Evolutionary conservation across 2,888 invertebrate genomes (phyloP).

Genomic region (Bibio marci): DNA sequence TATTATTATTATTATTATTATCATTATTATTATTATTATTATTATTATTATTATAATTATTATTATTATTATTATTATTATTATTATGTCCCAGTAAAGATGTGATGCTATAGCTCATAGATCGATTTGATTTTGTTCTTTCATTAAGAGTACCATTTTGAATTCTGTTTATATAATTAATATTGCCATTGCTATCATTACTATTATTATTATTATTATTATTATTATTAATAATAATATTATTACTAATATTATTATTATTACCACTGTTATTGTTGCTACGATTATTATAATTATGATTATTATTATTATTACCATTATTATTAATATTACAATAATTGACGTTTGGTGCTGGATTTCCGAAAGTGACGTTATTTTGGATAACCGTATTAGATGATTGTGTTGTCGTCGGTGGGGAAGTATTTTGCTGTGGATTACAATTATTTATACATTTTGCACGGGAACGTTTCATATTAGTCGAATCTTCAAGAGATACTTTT

Average conservation of each 20-base stretch:
- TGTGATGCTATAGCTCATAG: constrained; percentile 64
- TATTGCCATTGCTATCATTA: too few species aligned
- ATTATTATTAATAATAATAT: background rate
- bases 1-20: constrained; percentile 13
- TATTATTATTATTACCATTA: too few species aligned
- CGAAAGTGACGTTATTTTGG: too few species aligned
- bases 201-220: too few species aligned
- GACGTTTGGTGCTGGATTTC: background rate
- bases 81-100: constrained; percentile 44
- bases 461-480: constrained; percentile 37
- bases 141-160: constrained; percentile 3
- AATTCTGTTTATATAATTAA: background rate
- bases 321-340: too few species aligned
- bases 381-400: too few species aligned
- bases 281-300: too few species aligned
- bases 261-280: background rate
- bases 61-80: constrained; percentile 11
- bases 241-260: constrained; percentile 4
- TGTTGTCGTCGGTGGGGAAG: constrained; percentile 1
- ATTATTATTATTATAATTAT: constrained; percentile 12
- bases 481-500: constrained; percentile 53
- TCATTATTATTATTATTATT: constrained; percentile 9
- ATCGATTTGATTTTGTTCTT: constrained; percentile 9
- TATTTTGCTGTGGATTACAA: constrained; percentile 10
- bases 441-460: constrained; percentile 33